Evolutionary conservation across 2,113 vertebrate species (phyloP).

Genomic region (Oceanodroma tethys): DNA sequence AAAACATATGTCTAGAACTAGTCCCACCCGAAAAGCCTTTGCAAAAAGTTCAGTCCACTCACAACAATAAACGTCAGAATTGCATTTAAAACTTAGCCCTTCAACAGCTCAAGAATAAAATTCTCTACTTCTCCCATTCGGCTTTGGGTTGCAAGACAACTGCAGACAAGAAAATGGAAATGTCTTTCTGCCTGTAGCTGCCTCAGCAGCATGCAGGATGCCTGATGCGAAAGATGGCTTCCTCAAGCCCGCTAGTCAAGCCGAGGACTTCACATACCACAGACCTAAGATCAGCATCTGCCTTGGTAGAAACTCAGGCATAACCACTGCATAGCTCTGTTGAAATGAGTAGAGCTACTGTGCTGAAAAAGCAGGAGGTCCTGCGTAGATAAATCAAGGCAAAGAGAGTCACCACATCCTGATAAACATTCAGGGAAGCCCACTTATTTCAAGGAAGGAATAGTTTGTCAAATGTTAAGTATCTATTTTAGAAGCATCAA

Average conservation of each 20-base stretch:
- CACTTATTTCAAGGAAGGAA: background rate
- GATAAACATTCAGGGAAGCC: background rate
- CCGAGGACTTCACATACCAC: accelerated
- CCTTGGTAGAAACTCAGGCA: background rate
- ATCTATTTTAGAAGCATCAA: background rate
- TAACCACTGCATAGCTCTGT: background rate
- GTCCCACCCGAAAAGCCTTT: background rate
- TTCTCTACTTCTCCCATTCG: background rate
- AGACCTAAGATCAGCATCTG: background rate
- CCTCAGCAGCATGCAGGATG: accelerated
- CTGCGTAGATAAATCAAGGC: background rate
- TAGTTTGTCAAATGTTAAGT: background rate
- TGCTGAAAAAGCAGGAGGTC: background rate
- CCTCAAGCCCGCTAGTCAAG: background rate
- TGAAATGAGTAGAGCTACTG: background rate
- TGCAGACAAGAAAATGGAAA: background rate
- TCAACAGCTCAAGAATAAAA: background rate
- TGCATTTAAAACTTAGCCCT: background rate
- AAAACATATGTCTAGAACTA: background rate
- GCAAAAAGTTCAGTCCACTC: background rate
- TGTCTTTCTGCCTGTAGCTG: background rate
- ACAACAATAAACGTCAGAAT: background rate
- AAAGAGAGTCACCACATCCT: background rate
- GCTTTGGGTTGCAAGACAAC: background rate
- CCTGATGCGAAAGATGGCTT: background rate